Percentiles rank a stretch among this genome's conserved stretches.
These are phyloP conservation scores for Silurus lanzhouensis DNA, from an alignment of 2,797 vertebrate genomes.

Conservation along the genomic window DNA sequence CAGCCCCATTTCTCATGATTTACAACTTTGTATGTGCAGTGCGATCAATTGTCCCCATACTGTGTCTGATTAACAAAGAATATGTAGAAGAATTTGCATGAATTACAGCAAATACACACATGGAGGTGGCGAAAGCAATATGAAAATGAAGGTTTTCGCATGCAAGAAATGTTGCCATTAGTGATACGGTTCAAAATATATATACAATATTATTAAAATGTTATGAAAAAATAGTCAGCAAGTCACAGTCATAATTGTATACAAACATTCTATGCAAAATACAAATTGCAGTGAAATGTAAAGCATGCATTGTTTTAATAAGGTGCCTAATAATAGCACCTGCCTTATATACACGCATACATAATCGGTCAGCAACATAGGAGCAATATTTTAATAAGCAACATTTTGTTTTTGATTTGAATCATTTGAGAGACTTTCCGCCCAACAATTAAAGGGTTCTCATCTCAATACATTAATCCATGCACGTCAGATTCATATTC, in stretches of 20 bases:
- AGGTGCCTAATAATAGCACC: too few relatives aligned
- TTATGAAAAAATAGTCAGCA: too few relatives aligned
- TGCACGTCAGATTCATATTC: not conserved
- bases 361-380: not conserved
- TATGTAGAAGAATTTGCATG: too few relatives aligned
- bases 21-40: not conserved
- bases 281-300: too few relatives aligned
- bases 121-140: not conserved
- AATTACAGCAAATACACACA: not conserved
- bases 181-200: not conserved
- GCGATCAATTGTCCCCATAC: not conserved
- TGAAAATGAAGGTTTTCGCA: not conserved
- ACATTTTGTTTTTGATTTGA: too few relatives aligned
- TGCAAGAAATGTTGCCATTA: too few relatives aligned
- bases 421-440: not conserved
- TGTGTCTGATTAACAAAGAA: not conserved
- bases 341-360: not conserved
- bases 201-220: too few relatives aligned
- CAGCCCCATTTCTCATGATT: not conserved
- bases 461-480: not conserved
- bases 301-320: not conserved
- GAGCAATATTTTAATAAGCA: not conserved
- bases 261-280: too few relatives aligned
- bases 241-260: too few relatives aligned
- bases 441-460: not conserved